Conservation (phyloP, 64 coral and sea anemone species). For the Trachythela sp. region DNA sequence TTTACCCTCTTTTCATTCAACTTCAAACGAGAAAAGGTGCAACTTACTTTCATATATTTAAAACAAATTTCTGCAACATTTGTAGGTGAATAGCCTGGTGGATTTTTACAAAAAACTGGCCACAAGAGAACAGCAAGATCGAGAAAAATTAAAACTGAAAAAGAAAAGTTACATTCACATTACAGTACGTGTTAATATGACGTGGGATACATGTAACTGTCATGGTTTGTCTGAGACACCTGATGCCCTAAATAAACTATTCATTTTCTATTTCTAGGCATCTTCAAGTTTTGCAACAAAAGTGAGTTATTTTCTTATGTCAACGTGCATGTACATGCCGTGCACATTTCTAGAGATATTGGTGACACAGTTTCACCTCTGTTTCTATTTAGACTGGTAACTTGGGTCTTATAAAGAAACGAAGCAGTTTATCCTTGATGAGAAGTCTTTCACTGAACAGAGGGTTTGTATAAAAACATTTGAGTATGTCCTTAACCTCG, state of each 20-base stretch:
- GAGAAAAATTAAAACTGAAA: constrained; percentile 69
- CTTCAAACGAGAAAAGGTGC: not conserved
- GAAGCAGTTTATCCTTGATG: constrained; percentile 86
- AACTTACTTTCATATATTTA: not conserved
- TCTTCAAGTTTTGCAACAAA: not conserved
- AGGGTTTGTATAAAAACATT: constrained; percentile 64
- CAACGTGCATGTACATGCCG: too few relatives aligned
- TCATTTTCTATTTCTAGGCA: not conserved
- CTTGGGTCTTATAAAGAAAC: constrained; percentile 68
- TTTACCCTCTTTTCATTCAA: not conserved
- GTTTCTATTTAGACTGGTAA: constrained; percentile 66
- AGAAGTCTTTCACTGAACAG: constrained; percentile 33
- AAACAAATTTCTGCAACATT: not conserved
- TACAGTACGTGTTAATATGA: constrained; percentile 15
- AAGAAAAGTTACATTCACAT: constrained; percentile 17
- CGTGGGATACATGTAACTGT: too few relatives aligned
- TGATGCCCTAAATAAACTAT: too few relatives aligned
- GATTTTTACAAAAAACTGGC: constrained; percentile 93
- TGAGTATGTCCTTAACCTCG: too few relatives aligned
- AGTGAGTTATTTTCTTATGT: not conserved
- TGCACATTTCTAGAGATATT: too few relatives aligned
- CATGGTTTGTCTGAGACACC: too few relatives aligned
- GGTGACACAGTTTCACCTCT: too few relatives aligned
- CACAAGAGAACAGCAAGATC: constrained; percentile 77
- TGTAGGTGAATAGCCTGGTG: constrained; percentile 64